Evolutionary conservation across 2,113 vertebrate species (phyloP).

Genomic region (Ginglymostoma cirratum): DNA sequence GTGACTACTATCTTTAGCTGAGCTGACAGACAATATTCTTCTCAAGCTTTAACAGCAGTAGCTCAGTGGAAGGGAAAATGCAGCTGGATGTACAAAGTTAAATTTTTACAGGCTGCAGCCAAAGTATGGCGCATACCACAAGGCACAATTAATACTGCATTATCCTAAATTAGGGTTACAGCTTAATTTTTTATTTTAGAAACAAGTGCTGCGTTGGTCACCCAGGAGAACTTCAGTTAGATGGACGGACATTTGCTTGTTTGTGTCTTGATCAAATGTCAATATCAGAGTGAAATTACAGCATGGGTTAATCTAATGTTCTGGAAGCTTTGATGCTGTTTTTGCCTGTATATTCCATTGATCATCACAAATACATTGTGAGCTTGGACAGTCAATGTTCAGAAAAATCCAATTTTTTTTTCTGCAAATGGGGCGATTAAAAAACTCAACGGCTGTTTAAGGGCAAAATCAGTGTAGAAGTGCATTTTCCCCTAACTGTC

Average conservation of each 20-base stretch:
- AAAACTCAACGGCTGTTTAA: not conserved
- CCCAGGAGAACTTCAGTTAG: not conserved
- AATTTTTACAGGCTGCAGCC: not conserved
- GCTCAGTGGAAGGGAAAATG: not conserved
- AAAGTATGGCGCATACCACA: not conserved
- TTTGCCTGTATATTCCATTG: not conserved
- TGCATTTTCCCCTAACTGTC: not conserved
- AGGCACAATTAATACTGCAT: not conserved
- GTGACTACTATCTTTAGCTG: not conserved
- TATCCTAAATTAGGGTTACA: not conserved
- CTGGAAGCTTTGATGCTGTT: not conserved
- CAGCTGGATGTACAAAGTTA: not conserved
- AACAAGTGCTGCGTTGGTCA: not conserved
- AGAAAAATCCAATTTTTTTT: not conserved
- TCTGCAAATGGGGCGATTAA: not conserved
- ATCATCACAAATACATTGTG: not conserved
- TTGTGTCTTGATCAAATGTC: not conserved
- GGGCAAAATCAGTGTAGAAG: not conserved
- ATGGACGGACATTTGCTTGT: not conserved
- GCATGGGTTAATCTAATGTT: not conserved
- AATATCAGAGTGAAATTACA: not conserved
- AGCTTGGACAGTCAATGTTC: not conserved
- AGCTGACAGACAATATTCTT: not conserved
- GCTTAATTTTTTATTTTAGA: not conserved
- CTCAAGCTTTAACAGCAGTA: not conserved